Base-by-base conservation (phyloP, 2,888 invertebrate genomes). In the Xestobium rufovillosum region DNA sequence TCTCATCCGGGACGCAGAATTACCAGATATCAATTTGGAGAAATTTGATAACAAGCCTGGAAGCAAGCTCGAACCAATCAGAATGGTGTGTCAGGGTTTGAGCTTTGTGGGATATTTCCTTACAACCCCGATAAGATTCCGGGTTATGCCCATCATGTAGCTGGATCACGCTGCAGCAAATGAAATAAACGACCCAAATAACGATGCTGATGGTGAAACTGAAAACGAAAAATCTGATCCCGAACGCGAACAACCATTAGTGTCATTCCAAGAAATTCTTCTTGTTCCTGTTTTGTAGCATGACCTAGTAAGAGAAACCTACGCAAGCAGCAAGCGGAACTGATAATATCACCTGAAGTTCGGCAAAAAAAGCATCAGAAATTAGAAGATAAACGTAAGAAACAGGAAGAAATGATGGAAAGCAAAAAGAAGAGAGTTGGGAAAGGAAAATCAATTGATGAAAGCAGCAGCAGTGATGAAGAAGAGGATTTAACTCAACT, bases 1-100 rank as follows among this genome's bases (percentile, higher is more conserved):
- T 23, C n/a, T 29, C 29, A 34, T 38, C 38, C 33, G 13, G 34
- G 33, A 25, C 29, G 19, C 2, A 31, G n/a, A 17, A 37, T 37
- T 27, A 31, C 31, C 12, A 37, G 17, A 15, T 27, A 31, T 11
- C 19, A 27, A 14, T 37, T 32, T 37, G 37, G 3, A 14, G 32
- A 14, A 37, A 32, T 37, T 10, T 27, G 33, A 34, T 34, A 33
- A 9, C 6, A 34, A 33, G 15, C 38, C 15, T 38, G 29, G 34
- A 33, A 29, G 19, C 31, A 32, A 26, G 27, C 32, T 16, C 34
- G 26, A 25, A 25, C 14, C 13, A 34, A 33, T n/a, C 29, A 23
- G 25, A 38, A 38, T 29, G 29, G 29, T 13, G 38, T 25, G 10
- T 29, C 34, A 19, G 33, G 31, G 10, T 33, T 36, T 30, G 25